Evolutionary conservation across 2,888 invertebrate species (phyloP).

Genomic region (Actias luna): DNA sequence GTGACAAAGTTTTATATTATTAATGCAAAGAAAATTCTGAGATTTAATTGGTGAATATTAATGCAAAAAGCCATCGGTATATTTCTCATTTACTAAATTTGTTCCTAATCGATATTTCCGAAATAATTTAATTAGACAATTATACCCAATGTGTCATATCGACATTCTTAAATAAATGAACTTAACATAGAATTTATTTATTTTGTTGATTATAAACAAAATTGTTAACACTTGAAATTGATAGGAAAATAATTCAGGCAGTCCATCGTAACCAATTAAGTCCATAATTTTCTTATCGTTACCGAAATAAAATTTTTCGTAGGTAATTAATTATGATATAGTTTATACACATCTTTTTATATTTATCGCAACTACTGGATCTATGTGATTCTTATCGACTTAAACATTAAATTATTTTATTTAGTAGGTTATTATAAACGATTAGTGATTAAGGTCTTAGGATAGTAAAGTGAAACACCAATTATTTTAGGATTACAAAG

Average conservation of each 20-base stretch:
- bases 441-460: background rate
- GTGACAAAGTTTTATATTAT: background rate
- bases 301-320: background rate
- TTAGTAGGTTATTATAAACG: conserved; percentile 1
- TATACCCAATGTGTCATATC: too few relatives aligned
- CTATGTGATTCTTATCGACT: background rate
- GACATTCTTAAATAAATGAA: too few relatives aligned
- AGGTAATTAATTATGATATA: background rate
- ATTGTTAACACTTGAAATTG: too few relatives aligned
- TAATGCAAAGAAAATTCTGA: background rate
- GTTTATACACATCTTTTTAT: background rate
- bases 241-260: too few relatives aligned
- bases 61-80: background rate
- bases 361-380: background rate
- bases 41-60: background rate
- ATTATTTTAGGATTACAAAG: conserved; percentile 37
- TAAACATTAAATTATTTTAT: background rate
- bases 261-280: background rate
- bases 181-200: too few relatives aligned
- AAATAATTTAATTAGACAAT: too few relatives aligned
- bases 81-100: too few relatives aligned
- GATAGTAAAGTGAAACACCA: conserved; percentile 62
- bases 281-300: background rate
- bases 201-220: too few relatives aligned
- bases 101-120: too few relatives aligned